Conservation (phyloP, 1,140 invertebrate genomes). For the Marisa cornuarietis region DNA sequence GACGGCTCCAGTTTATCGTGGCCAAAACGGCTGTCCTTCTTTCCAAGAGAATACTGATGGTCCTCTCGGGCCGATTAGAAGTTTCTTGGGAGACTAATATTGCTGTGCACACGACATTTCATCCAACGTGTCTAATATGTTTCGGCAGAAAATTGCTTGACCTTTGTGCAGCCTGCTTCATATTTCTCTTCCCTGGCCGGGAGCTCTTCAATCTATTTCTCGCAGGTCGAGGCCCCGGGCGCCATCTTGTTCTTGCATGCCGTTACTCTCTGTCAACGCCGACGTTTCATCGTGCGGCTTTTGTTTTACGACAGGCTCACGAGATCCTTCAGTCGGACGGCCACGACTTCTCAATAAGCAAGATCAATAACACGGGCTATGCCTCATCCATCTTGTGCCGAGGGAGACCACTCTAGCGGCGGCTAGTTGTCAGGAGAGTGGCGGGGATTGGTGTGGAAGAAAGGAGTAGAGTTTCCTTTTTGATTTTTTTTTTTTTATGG, state of each 20-base stretch:
- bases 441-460: too few species aligned
- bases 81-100: constrained; percentile 30
- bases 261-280: constrained; percentile 24
- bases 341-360: constrained; percentile 28
- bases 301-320: constrained; percentile 23
- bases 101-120: constrained; percentile 27
- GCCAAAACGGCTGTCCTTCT: constrained; percentile 21
- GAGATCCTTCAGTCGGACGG: constrained; percentile 26
- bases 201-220: constrained; percentile 36
- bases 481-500: not conserved
- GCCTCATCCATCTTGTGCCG: constrained; percentile 24
- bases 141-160: constrained; percentile 37
- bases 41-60: constrained; percentile 22
- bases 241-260: constrained; percentile 23
- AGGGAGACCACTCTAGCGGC: constrained; percentile 9
- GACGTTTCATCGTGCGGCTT: constrained; percentile 22
- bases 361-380: constrained; percentile 24
- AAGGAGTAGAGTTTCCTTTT: constrained; percentile 5
- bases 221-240: constrained; percentile 24
- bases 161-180: constrained; percentile 31
- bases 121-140: constrained; percentile 29
- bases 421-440: too few species aligned
- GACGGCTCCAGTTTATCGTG: not conserved
- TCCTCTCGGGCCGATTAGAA: constrained; percentile 23
- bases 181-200: constrained; percentile 32